Conservation (phyloP, 2,113 vertebrate genomes). For the Salvelinus namaycush region DNA sequence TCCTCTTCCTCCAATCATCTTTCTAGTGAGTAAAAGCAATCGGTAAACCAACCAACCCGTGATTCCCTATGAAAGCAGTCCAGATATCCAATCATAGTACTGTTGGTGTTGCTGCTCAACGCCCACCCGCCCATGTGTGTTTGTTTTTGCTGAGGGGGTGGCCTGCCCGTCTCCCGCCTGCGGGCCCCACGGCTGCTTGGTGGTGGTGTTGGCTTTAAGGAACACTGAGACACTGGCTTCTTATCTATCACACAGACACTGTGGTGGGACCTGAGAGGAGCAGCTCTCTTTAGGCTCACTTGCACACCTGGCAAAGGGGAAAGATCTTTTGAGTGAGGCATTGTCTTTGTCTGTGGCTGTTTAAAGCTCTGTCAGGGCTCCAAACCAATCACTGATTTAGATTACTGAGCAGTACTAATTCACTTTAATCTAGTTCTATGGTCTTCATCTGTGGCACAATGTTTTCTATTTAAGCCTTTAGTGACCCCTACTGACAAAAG, state of each 20-base stretch:
- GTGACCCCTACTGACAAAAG: constrained; percentile 11
- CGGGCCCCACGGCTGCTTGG: constrained; percentile 52
- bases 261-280: constrained; percentile 4
- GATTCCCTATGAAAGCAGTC: constrained; percentile 51
- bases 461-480: background rate
- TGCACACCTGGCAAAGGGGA: constrained; percentile 51
- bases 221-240: constrained; percentile 60
- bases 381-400: background rate
- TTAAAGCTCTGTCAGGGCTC: constrained; percentile 27
- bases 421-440: background rate
- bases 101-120: constrained; percentile 93
- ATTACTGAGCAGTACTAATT: background rate
- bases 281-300: constrained; percentile 40
- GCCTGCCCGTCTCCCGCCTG: constrained; percentile 20
- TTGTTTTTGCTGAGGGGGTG: constrained; percentile 66
- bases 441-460: constrained; percentile 33
- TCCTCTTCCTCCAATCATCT: constrained; percentile 62
- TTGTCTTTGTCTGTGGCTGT: constrained; percentile 72
- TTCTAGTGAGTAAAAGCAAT: constrained; percentile 64
- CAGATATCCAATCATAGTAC: constrained; percentile 81
- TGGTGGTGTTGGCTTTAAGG: constrained; percentile 62
- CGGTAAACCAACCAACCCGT: constrained; percentile 63
- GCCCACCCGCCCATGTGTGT: constrained; percentile 74
- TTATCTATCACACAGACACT: constrained; percentile 32
- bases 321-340: constrained; percentile 45